Conservation (phyloP, 2,888 invertebrate species). For the Camptogramma bilineatum region DNA sequence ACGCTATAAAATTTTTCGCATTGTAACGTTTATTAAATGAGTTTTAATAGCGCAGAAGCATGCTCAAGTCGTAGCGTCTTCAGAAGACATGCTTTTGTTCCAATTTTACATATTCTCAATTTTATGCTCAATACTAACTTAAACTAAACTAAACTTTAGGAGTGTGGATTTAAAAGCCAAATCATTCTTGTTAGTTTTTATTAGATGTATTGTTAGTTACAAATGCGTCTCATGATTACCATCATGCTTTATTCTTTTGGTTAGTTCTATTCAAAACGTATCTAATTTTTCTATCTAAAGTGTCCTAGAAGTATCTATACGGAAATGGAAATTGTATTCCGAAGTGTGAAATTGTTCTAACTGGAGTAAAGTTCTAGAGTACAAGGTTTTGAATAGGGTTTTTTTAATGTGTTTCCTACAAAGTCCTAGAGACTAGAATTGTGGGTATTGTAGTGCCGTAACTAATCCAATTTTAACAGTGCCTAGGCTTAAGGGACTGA, state of each 20-base stretch:
- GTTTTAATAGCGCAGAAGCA: slow-evolving; percentile 41
- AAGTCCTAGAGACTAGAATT: neutral
- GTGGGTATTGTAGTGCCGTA: too few species aligned
- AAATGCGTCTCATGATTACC: neutral
- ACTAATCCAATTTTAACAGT: too few species aligned
- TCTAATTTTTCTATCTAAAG: slow-evolving; percentile 4
- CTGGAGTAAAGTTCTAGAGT: neutral
- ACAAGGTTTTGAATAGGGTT: neutral
- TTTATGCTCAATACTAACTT: neutral
- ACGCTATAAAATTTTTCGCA: too few species aligned
- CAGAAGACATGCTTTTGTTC: slow-evolving; percentile 17
- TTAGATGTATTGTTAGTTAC: neutral
- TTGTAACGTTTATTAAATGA: neutral
- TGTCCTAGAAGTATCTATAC: slow-evolving; percentile 4
- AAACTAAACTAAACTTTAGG: neutral
- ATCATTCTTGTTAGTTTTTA: neutral
- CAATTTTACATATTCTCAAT: slow-evolving; percentile 6
- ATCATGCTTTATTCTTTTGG: slow-evolving; percentile 11
- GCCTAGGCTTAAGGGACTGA: too few species aligned
- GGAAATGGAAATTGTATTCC: neutral
- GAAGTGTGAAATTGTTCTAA: neutral
- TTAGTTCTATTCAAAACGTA: neutral
- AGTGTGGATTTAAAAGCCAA: neutral
- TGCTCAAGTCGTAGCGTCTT: slow-evolving; percentile 39
- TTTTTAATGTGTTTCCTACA: neutral